Conservation (phyloP, 2,797 vertebrate species). For the Lerista edwardsae region DNA sequence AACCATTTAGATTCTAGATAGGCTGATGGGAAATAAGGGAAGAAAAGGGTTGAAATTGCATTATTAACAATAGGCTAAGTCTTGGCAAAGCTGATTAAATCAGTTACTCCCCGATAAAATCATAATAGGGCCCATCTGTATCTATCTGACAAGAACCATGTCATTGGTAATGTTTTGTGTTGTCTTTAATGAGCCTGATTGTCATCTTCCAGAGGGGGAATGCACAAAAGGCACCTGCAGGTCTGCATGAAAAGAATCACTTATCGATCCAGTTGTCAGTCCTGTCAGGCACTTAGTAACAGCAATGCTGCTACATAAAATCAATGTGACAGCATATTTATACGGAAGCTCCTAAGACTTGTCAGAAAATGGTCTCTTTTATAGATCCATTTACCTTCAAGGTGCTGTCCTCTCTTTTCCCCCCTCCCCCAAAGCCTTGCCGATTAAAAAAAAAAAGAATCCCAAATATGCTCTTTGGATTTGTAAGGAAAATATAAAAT, state of each 20-base stretch:
- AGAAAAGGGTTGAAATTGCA: slow-evolving; percentile 63
- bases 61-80: slow-evolving; percentile 65
- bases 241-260: slow-evolving; percentile 60
- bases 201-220: slow-evolving; percentile 68
- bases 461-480: neutral
- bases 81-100: slow-evolving; percentile 66
- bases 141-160: slow-evolving; percentile 67
- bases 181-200: slow-evolving; percentile 71
- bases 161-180: slow-evolving; percentile 65
- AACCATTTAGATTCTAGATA: slow-evolving; percentile 54
- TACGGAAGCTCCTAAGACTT: slow-evolving; percentile 27
- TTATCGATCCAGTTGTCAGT: slow-evolving; percentile 69
- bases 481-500: neutral
- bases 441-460: neutral
- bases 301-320: slow-evolving; percentile 66
- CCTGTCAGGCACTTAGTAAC: slow-evolving; percentile 58
- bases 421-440: neutral
- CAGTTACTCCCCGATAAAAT: slow-evolving; percentile 63
- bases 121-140: slow-evolving; percentile 56
- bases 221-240: slow-evolving; percentile 61
- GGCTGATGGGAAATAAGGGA: slow-evolving; percentile 49
- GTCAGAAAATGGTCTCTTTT: slow-evolving; percentile 55
- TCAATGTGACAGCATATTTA: slow-evolving; percentile 66
- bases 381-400: slow-evolving; percentile 9
- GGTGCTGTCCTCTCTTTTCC: slow-evolving; percentile 28